phyloP scores from a whole-genome alignment of 2,113 vertebrate species.

The Podiceps cristatus region DNA sequence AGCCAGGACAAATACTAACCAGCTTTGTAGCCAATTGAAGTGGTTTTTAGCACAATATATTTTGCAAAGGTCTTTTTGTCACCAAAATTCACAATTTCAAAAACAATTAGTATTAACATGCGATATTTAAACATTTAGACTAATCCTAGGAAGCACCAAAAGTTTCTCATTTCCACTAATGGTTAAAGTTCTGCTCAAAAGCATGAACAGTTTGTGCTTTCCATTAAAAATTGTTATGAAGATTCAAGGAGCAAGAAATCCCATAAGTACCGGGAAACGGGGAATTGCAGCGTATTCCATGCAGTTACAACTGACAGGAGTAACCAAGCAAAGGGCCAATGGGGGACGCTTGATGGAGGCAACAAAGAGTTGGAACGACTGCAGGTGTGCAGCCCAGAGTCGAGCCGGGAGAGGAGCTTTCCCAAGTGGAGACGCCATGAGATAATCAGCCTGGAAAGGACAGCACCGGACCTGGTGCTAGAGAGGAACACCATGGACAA shows the following conservation, averaged over 20 bases:
- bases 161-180: neutral
- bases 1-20: too few species aligned
- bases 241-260: neutral
- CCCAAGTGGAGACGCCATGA: neutral
- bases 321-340: neutral
- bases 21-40: neutral
- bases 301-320: neutral
- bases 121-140: neutral
- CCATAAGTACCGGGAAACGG: neutral
- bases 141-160: neutral
- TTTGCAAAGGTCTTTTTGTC: neutral
- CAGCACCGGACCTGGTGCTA: neutral
- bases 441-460: neutral
- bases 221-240: neutral
- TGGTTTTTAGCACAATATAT: too few species aligned
- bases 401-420: neutral
- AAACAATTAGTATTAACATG: neutral
- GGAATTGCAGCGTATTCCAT: neutral
- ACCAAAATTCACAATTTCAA: neutral
- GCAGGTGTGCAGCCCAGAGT: neutral
- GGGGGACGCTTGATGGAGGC: neutral
- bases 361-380: neutral
- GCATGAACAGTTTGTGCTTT: neutral
- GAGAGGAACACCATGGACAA: neutral
- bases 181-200: neutral